Evolutionary conservation across 1,140 invertebrate species (phyloP), one percentile per base, ranked within the genome.

Genomic region (Sinella curviseta): DNA sequence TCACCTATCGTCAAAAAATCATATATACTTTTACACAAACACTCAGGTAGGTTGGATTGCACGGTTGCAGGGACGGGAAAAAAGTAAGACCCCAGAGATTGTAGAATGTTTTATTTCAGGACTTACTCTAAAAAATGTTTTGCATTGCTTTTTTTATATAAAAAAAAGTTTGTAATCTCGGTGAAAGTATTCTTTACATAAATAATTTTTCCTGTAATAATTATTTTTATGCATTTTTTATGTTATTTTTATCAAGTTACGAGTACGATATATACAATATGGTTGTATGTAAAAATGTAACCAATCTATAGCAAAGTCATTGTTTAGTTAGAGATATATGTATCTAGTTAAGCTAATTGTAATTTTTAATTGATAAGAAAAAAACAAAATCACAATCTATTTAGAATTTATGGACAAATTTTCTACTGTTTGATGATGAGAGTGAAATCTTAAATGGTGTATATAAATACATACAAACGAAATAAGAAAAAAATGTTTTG

Each of bases 111-210:
- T 48, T 48, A 48, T 48, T 8, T 8, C 39, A 20, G 39, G 39
- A 48, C 20, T 12, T 8, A 48, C 39, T 12, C 39, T 12, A 20
- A 48, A 48, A 48, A 48, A n/a, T n/a, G n/a, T n/a, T 20, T 12
- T 48, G 20, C 39, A 48, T 8, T 48, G 39, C 20, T 48, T 12
- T 12, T 8, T 12, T 48, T 12, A 48, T 20, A 48, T 20, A 20
- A 8, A 48, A 48, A 48, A 48, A 48, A 48, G 8, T 48, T 48
- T 48, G 39, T 48, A 60, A 60, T 60, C 57, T 60, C 57, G 57
- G 57, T 60, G 57, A 60, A 60, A 60, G 57, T 60, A 60, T 60
- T 60, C 57, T 60, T 60, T 60, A 60, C 24, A 48, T 60, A 4
- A 26, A n/a, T 60, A 14, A 14, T 60, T 60, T 60, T 60, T 60